A percentile compares a stretch with the other conserved stretches of the same genome.
Conservation (phyloP, 2,797 vertebrate genomes). For the Chlorospingus semifuscus region DNA sequence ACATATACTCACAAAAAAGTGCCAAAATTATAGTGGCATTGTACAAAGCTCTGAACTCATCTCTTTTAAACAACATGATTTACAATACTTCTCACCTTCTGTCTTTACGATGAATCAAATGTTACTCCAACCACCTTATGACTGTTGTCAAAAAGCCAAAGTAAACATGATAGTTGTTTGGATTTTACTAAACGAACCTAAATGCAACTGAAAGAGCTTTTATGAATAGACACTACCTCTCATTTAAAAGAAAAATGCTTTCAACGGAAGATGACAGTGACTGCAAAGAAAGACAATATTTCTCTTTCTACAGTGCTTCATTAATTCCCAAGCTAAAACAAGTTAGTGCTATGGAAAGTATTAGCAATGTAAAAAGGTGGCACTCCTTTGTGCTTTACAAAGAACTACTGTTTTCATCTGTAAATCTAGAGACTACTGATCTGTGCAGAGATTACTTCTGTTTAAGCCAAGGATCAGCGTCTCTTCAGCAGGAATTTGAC, state of each 20-base stretch:
- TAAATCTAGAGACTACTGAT: conserved; percentile 62
- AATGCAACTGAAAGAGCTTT: conserved; percentile 19
- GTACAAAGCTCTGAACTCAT: conserved; percentile 14
- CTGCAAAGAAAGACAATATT: conserved; percentile 29
- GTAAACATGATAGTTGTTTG: conserved; percentile 36
- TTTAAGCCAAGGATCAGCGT: conserved; percentile 72
- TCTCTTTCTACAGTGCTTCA: conserved; percentile 31
- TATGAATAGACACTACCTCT: conserved; percentile 24
- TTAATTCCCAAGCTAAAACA: conserved; percentile 49
- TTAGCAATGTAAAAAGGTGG: conserved; percentile 48
- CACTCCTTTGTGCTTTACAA: conserved; percentile 45
- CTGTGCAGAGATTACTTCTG: conserved; percentile 58
- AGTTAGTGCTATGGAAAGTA: conserved; percentile 22
- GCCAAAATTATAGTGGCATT: conserved; percentile 32
- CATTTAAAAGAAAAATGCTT: conserved; percentile 62
- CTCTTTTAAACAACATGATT: conserved; percentile 48
- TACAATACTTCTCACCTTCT: conserved; percentile 57
- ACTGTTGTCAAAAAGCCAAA: conserved; percentile 57
- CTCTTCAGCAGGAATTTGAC: conserved; percentile 68
- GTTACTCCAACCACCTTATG: conserved; percentile 52
- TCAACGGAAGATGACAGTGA: conserved; percentile 20
- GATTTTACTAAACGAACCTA: conserved; percentile 60
- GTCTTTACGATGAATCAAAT: conserved; percentile 51
- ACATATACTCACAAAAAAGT: conserved; percentile 9
- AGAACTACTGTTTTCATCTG: conserved; percentile 70